phyloP scores from a whole-genome alignment of 30 jellyfish, hydroid and myxozoan species.

The Pseudorhiza aurosa region DNA sequence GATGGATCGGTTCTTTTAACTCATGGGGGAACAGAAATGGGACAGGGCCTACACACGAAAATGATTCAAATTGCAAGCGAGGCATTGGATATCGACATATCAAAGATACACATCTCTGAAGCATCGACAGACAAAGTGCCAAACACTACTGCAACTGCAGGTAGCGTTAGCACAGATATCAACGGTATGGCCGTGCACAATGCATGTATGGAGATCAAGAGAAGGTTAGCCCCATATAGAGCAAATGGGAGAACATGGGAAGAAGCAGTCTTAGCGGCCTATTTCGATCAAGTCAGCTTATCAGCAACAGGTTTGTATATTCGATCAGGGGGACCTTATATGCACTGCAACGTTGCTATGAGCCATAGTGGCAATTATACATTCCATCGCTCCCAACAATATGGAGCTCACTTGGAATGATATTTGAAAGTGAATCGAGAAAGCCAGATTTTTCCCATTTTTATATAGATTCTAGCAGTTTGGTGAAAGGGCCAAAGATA shows the following conservation, averaged over 20 bases:
- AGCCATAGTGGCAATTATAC: no score
- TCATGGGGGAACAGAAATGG: conserved; percentile 54
- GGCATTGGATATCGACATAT: conserved; percentile 4
- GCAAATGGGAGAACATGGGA: conserved; percentile 20
- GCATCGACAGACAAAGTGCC: conserved; percentile 57
- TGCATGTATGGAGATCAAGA: conserved; percentile 42
- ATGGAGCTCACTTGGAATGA: no score
- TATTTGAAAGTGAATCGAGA: no score
- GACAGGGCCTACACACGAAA: conserved; percentile 49
- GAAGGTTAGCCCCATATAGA: conserved; percentile 33
- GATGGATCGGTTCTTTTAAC: conserved; percentile 44
- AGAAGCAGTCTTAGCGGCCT: conserved; percentile 40
- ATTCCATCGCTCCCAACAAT: no score
- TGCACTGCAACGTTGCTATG: no score
- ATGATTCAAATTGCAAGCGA: conserved; percentile 31
- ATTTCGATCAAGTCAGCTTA: conserved; percentile 40
- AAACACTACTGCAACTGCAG: conserved; percentile 51
- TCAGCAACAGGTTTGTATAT: conserved; percentile 57
- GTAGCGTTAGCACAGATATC: conserved; percentile 42
- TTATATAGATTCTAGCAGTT: no score
- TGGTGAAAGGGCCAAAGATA: no score
- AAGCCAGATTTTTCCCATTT: no score
- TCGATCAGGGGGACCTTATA: no score
- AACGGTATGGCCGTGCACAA: conserved; percentile 58
- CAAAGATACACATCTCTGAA: conserved; percentile 20